Percentiles rank a stretch among this genome's conserved stretches.
Evolutionary conservation across 2,113 vertebrate genomes (phyloP).

Genomic region (Meriones unguiculatus): DNA sequence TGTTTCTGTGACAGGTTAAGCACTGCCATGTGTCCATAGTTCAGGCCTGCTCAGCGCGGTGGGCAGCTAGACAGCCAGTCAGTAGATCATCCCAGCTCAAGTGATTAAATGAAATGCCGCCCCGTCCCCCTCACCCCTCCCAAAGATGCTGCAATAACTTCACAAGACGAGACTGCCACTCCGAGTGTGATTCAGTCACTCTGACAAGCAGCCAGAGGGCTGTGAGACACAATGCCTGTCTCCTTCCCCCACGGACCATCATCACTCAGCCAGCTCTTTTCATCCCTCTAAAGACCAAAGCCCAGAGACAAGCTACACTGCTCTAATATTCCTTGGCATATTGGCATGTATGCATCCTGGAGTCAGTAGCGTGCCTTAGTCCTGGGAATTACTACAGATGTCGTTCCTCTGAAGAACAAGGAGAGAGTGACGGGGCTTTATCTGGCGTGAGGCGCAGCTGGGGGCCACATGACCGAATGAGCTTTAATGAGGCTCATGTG

Average conservation of each 20-base stretch:
- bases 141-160: constrained; percentile 67
- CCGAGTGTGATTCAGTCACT: constrained; percentile 32
- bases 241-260: background rate
- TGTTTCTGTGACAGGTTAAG: constrained; percentile 55
- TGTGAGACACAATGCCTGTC: background rate
- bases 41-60: background rate
- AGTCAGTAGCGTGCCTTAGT: constrained; percentile 19
- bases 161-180: constrained; percentile 54
- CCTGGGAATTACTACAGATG: constrained; percentile 36
- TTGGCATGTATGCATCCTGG: background rate
- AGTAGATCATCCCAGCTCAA: background rate
- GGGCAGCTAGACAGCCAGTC: constrained; percentile 29
- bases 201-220: constrained; percentile 40
- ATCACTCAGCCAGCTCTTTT: background rate
- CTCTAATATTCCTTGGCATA: constrained; percentile 22
- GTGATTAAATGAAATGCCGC: constrained; percentile 65
- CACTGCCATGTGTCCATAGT: constrained; percentile 63
- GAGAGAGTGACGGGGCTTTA: constrained; percentile 36
- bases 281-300: constrained; percentile 7
- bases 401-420: constrained; percentile 43
- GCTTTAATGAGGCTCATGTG: constrained; percentile 54
- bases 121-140: background rate
- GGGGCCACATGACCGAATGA: constrained; percentile 62
- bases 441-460: constrained; percentile 52
- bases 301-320: background rate